Conservation (phyloP, 2,113 vertebrate genomes). For the Lepus timidus region DNA sequence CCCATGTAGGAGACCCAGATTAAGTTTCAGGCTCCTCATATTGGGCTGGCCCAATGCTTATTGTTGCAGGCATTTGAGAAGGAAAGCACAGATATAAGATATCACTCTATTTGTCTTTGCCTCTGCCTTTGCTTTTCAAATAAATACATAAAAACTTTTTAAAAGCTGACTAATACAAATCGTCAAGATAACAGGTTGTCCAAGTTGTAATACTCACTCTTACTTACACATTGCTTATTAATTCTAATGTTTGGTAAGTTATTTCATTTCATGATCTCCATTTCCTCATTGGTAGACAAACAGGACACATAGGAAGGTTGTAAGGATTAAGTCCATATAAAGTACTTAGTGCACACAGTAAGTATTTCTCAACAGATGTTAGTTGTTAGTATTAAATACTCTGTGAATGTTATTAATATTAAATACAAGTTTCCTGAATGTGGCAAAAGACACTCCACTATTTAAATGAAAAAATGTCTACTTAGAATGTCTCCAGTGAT, state of each 20-base stretch:
- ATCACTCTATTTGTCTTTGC: too few species aligned
- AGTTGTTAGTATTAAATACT: slow-evolving; percentile 21
- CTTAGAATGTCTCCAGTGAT: neutral
- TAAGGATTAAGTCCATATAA: slow-evolving; percentile 20
- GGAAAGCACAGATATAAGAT: too few species aligned
- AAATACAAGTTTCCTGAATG: slow-evolving; percentile 11
- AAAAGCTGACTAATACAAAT: too few species aligned
- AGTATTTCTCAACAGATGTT: neutral
- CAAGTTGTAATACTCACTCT: neutral
- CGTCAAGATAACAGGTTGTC: neutral
- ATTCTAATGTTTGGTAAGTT: neutral
- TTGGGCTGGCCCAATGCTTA: too few species aligned
- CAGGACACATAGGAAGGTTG: neutral
- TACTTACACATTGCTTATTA: slow-evolving; percentile 9
- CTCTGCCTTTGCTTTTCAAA: too few species aligned
- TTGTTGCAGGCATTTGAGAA: too few species aligned
- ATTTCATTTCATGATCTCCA: slow-evolving; percentile 9
- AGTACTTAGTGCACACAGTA: neutral
- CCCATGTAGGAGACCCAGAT: too few species aligned
- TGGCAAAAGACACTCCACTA: neutral
- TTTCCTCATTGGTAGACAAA: slow-evolving; percentile 10
- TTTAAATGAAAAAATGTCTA: slow-evolving; percentile 29
- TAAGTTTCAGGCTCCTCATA: too few species aligned
- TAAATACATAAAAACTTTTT: too few species aligned
- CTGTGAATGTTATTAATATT: neutral